Evolutionary conservation across 2,888 invertebrate genomes (phyloP), one percentile per base, ranked within the genome.

Genomic region (Ectemnius lituratus): DNA sequence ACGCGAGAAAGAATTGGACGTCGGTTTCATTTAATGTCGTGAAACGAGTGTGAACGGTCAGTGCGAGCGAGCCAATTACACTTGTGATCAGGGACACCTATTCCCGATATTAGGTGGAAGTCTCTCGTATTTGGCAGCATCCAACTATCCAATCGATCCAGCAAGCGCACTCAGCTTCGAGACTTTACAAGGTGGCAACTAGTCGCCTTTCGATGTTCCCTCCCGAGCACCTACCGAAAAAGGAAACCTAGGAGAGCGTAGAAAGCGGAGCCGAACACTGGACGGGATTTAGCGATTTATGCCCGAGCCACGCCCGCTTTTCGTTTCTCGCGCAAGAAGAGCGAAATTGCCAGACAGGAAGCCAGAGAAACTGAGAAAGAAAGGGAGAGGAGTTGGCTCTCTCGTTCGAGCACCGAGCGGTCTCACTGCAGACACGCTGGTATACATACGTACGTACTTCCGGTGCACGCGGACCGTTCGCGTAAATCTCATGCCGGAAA

Each of bases 401-500:
- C 16, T 52, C 69, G 69, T 67, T 70, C 58, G 70, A 78, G 71
- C 69, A 61, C 73, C 77, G 75, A 83, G 68, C 72, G 68, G 67
- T 76, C 67, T 62, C 62, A 27, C 63, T 68, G 72, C 67, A 65
- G 75, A 73, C 79, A 75, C 37, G 37, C 75, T 45, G 72, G 74
- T 68, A 69, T 80, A 80, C 80, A 52, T 73, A 78, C 62, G 68
- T 77, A 75, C 67, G 73, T 84, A 82, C 66, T 84, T 84, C 79
- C 76, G 84, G 79, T 62, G 71, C 76, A 64, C 73, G 79, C 84
- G 75, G 80, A 82, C 73, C 79, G 70, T 58, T 73, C 73, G 79
- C 82, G 82, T 83, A 83, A 84, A 83, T 83, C 84, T 82, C 73
- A 67, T 66, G 69, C 67, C 73, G 82, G 84, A 84, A 83, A 83